phyloP scores from a whole-genome alignment of 1,140 invertebrate genomes.

The Bactericera cockerelli region DNA sequence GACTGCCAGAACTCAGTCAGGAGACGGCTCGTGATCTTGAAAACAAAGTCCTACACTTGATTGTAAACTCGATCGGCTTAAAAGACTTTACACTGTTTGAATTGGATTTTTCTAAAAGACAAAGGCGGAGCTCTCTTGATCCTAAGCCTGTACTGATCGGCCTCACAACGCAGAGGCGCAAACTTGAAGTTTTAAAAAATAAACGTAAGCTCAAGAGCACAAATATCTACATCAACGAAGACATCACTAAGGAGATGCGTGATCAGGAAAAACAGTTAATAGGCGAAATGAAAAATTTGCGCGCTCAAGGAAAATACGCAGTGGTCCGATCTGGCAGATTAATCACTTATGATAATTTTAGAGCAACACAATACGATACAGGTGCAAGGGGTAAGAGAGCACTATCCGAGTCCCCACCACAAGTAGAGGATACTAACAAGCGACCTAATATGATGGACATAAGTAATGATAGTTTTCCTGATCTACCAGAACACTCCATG shows the following conservation, averaged over 20 bases:
- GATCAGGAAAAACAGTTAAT: background rate
- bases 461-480: background rate
- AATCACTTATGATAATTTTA: background rate
- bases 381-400: background rate
- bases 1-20: no score
- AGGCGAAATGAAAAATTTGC: background rate
- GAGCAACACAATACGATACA: background rate
- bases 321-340: background rate
- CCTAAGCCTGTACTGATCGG: background rate
- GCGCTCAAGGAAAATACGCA: background rate
- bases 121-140: background rate
- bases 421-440: background rate
- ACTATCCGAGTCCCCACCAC: background rate
- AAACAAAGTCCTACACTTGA: background rate
- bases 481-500: background rate
- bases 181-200: background rate
- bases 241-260: background rate
- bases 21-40: background rate
- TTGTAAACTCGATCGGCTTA: background rate
- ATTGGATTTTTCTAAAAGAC: background rate
- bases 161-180: background rate
- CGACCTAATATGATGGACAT: background rate
- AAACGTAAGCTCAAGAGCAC: background rate
- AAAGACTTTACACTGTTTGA: background rate
- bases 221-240: no score